A percentile compares a stretch with the other conserved stretches of the same genome.
These are phyloP conservation scores for Plutomurus gul DNA, from an alignment of 1,140 invertebrate species.

Conservation along the genomic window DNA sequence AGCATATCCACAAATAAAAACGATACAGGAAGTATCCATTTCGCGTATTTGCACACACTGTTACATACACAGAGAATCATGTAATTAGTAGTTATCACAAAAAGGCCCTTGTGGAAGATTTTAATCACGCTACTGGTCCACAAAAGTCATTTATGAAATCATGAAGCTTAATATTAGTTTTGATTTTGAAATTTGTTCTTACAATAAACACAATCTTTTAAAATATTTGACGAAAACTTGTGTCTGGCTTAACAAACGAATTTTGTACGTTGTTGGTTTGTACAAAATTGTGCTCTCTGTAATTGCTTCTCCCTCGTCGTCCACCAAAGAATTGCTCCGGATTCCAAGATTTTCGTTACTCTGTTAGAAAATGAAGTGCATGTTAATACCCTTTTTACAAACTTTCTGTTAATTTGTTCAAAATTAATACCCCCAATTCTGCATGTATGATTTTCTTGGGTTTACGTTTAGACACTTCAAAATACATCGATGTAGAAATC, in stretches of 20 bases:
- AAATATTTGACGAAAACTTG: slow-evolving; percentile 56
- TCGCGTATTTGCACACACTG: neutral
- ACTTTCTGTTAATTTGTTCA: no score
- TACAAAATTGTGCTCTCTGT: neutral
- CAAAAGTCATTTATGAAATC: no score
- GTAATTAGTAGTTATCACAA: neutral
- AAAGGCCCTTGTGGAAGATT: no score
- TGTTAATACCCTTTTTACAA: no score
- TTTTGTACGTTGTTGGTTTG: neutral
- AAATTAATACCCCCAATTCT: no score
- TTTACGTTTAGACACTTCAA: no score
- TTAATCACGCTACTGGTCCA: no score
- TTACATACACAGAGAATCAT: neutral
- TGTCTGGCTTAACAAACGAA: neutral
- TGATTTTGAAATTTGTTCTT: neutral
- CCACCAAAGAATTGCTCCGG: neutral
- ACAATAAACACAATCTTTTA: neutral
- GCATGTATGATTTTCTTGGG: no score
- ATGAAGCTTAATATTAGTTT: no score
- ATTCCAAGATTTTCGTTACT: neutral
- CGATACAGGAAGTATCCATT: neutral
- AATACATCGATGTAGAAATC: no score
- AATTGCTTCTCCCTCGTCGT: neutral
- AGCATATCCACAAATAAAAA: neutral
- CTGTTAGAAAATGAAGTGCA: neutral